Evolutionary conservation across 2,888 invertebrate species (phyloP), one percentile per base, ranked within the genome.

Genomic region (Epsilonema sp.): DNA sequence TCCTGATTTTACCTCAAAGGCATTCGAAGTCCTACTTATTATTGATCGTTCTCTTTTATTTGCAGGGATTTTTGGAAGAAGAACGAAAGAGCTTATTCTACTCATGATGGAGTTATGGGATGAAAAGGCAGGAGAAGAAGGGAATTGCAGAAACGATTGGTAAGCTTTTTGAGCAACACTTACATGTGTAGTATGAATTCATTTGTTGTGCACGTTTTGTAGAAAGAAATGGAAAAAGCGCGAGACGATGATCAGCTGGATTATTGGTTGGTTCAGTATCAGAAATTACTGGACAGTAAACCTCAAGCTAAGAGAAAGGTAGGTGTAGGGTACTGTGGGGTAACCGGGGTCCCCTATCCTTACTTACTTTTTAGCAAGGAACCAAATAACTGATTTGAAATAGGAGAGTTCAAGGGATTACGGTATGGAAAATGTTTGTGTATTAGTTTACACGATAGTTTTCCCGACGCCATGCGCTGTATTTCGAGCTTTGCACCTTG

Each of bases 201-300:
- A n/a, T n/a, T n/a, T n/a, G n/a, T n/a, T n/a, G n/a, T n/a, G n/a
- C n/a, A n/a, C n/a, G n/a, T 26, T 39, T 37, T 36, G 8, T 45
- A 66, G 58, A 72, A 74, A 56, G 77, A 76, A 59, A 78, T 84
- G 73, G 83, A 85, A 65, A 53, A 68, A 58, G 64, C 63, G 53
- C 58, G 63, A 23, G 55, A 55, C 39, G 55, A 55, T 45, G 63
- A 65, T 20, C 66, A 66, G 55, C 56, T 58, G 24, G 67, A 70
- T 53, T 70, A 66, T 53, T 70, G 70, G 70, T 54, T 70, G 47
- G 63, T 67, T 21, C 84, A 84, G 65, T 86, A 83, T 65, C 85
- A 86, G 65, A 75, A 77, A 54, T 67, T 86, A 39, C 71, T 85
- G 62, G 81, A 84, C 62, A 75, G 75, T 25, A 75, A 78, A 54